Evolutionary conservation across 2,888 invertebrate species (phyloP), one percentile per base, ranked within the genome.

Genomic region (Eilema depressum): DNA sequence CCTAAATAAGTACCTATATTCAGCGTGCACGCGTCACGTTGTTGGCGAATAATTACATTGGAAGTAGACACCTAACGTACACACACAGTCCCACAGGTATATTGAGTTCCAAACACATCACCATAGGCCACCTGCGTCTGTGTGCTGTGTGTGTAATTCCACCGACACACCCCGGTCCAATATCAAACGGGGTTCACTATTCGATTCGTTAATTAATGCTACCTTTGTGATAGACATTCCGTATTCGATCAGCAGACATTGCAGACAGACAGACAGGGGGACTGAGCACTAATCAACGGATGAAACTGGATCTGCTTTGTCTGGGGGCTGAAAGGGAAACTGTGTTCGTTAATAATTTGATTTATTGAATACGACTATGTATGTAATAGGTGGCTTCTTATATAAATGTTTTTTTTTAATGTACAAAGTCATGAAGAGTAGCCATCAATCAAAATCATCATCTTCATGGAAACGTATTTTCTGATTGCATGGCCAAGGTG

Each of bases 121-220:
- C 33, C 56, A 56, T 11, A 8, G 33, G 20, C 33, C 7, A 53
- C 20, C 53, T 53, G n/a, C 53, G n/a, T 53, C 20, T 53, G 53
- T 53, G 53, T 53, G 53, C 53, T n/a, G 10, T 41, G 17, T n/a
- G 10, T 53, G 53, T 47, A 47, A 53, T 53, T 53, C 53, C 17
- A 20, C 37, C 26, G 26, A 20, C 63, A 25, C 14, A 20, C 33
- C 57, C 57, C 26, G 41, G 28, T 68, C 63, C 30, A 57, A 81
- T 85, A 86, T 84, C 80, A 83, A 85, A 82, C 82, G 63, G 81
- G 87, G 86, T 88, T 85, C 86, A 85, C 88, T 88, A 88, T 88
- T 84, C 87, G 84, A 86, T 86, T 84, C 83, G 85, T 88, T 89
- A 89, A 89, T 89, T 89, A 89, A 88, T 87, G 85, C 85, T 86